Conservation (phyloP, 2,888 invertebrate species). For the Campaea margaritaria region DNA sequence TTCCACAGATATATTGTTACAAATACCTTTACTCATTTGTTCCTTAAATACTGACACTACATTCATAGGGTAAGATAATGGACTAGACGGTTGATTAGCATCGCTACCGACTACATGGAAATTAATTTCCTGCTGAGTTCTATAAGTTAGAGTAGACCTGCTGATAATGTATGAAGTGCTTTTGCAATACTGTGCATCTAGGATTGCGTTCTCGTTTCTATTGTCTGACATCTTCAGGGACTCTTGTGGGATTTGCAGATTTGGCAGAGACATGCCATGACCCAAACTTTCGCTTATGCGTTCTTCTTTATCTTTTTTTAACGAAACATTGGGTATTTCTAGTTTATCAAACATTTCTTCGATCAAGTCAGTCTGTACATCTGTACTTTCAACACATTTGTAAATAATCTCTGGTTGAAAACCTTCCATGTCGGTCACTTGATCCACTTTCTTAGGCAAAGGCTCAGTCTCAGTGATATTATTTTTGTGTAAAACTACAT, state of each 20-base stretch:
- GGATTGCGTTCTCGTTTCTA: slow-evolving; percentile 47
- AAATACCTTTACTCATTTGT: slow-evolving; percentile 51
- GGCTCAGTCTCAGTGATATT: slow-evolving; percentile 56
- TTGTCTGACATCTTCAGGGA: slow-evolving; percentile 47
- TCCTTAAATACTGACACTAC: slow-evolving; percentile 73
- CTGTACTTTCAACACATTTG: slow-evolving; percentile 47
- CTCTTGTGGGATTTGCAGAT: slow-evolving; percentile 54
- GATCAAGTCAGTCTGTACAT: slow-evolving; percentile 52
- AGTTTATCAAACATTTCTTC: slow-evolving; percentile 67
- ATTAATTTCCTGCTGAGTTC: slow-evolving; percentile 73
- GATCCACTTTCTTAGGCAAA: slow-evolving; percentile 48
- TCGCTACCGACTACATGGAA: slow-evolving; percentile 69
- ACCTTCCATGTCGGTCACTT: slow-evolving; percentile 56
- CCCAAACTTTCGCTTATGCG: slow-evolving; percentile 57
- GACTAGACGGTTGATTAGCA: slow-evolving; percentile 59
- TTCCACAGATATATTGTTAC: slow-evolving; percentile 29
- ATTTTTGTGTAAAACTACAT: slow-evolving; percentile 50
- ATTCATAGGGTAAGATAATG: slow-evolving; percentile 69
- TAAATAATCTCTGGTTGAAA: slow-evolving; percentile 46
- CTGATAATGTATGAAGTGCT: slow-evolving; percentile 70
- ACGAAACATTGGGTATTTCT: slow-evolving; percentile 75
- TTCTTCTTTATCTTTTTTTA: slow-evolving; percentile 66
- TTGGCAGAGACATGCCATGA: slow-evolving; percentile 58
- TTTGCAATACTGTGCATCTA: slow-evolving; percentile 53
- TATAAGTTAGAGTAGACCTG: slow-evolving; percentile 73